Base-by-base conservation (phyloP, 2,888 invertebrate genomes). In the Drosophila prolongata region DNA sequence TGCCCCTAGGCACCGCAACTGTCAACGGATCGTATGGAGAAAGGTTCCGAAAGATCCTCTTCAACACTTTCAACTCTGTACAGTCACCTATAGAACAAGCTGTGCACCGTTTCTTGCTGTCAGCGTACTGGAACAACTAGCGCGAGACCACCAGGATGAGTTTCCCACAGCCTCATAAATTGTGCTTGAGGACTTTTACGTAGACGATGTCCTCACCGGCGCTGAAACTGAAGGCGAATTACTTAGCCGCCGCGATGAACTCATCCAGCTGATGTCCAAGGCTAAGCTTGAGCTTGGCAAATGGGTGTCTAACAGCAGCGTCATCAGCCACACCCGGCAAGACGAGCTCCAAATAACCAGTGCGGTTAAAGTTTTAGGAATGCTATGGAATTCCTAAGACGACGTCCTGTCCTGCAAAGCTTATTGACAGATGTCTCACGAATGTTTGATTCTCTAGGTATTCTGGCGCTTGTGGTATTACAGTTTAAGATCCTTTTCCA, bases 241-340 rank as follows among this genome's bases (percentile, higher is more conserved):
- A 40, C 14, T 40, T 14, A 40, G 14, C 40, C 14, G 40, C 40
- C 40, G 14, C 14, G 40, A 40, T 14, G 9, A 40, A 40, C 14
- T 40, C 3, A 40, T 40, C 40, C 14, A 40, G 40, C 40, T 40
- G 40, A 40, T 40, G 14, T 40, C 14, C n/a, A 40, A 40, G 14
- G 14, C 40, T 40, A 40, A 14, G 14, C 40, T 40, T 40, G 40
- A 40, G 40, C 40, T 40, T 40, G 40, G 40, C 14, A 40, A 40
- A 14, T 16, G 16, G 16, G 42, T 42, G 42, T 19, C 11, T 11
- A 40, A 43, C 43, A 19, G 19, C 43, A 42, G 16, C 16, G 16
- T 16, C 16, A 16, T 16, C 16, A 16, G 16, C 16, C 16, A 16
- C 16, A 16, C 16, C 16, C 16, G 11, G 3, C 16, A 19, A 43